phyloP scores from a whole-genome alignment of 2,113 vertebrate species.

The Pelobates fuscus region DNA sequence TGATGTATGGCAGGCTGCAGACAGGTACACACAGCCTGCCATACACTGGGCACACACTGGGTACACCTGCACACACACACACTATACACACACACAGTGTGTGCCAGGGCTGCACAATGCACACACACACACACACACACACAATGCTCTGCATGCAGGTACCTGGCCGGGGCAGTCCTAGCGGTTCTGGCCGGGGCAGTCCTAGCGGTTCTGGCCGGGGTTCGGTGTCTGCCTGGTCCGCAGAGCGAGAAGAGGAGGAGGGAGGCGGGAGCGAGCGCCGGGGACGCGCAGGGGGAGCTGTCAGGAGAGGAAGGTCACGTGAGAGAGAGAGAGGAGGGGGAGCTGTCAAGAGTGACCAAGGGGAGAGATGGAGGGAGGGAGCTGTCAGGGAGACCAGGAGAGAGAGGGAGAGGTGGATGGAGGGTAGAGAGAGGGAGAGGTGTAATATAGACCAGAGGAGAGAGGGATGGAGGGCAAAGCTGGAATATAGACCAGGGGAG shows the following conservation, averaged over 20 bases:
- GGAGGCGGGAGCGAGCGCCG: conserved; percentile 21
- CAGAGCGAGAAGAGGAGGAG: conserved; percentile 16
- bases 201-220: conserved; percentile 35
- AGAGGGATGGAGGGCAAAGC: too few species aligned
- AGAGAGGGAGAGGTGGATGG: neutral
- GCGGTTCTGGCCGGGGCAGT: conserved; percentile 32
- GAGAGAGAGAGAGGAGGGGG: neutral
- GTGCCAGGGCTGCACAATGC: neutral
- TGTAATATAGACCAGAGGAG: too few species aligned
- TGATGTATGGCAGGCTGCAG: neutral
- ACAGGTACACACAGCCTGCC: neutral
- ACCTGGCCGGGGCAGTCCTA: neutral
- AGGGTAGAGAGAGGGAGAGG: too few species aligned
- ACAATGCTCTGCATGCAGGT: neutral
- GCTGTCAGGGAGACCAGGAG: neutral
- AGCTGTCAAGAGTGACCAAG: conserved; percentile 2
- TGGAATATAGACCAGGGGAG: too few species aligned
- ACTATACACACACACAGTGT: neutral
- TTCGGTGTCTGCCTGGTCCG: conserved; percentile 41
- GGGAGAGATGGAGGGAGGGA: neutral
- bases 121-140: neutral
- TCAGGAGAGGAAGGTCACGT: conserved; percentile 33
- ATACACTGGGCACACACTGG: neutral
- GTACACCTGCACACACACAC: neutral
- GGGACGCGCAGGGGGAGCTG: conserved; percentile 24